Base-by-base conservation (phyloP, 2,888 invertebrate genomes). In the Oligia latruncula region DNA sequence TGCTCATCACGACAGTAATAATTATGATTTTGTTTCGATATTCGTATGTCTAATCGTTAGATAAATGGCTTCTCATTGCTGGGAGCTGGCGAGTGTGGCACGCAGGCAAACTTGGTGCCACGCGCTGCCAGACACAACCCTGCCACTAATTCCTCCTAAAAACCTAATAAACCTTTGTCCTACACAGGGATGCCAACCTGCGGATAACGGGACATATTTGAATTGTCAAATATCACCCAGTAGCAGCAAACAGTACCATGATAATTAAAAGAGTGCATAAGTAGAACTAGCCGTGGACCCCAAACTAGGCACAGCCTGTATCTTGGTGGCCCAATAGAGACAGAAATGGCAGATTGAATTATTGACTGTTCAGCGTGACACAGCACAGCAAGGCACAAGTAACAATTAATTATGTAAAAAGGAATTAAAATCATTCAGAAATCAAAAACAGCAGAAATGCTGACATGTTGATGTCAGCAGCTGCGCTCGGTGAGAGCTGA, bases 81-180 rank as follows among this genome's bases (percentile, higher is more conserved):
- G 89, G 83, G 87, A 88, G 78, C 81, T 82, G 87, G 58, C 89
- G 78, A 90, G 85, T 89, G 87, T 77, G 84, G 87, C 90, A 89
- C 90, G 88, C 89, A 87, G 84, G 17, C 60, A 77, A 78, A 74
- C 65, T 72, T 81, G 72, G 91, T 91, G 84, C 90, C 90, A 84
- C 80, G 77, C 86, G 70, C 91, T 85, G 78, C 90, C 90, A 88
- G 87, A 71, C 88, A 81, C 86, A 78, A 74, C 66, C 71, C 81
- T 74, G 74, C 72, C 67, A 71, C 83, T 86, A 87, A 87, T 88
- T 88, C 85, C 83, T 85, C 77, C 82, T 78, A 79, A 83, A 83
- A 80, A 85, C 80, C 84, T 78, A 85, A 88, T 88, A 90, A 88
- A 82, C 81, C 74, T 86, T 79, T 85, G 55, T 43, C 71, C 64